A percentile compares a stretch with the other conserved stretches of the same genome.
phyloP scores from a whole-genome alignment of 1,140 invertebrate genomes.

The Drosophila grimshawi region DNA sequence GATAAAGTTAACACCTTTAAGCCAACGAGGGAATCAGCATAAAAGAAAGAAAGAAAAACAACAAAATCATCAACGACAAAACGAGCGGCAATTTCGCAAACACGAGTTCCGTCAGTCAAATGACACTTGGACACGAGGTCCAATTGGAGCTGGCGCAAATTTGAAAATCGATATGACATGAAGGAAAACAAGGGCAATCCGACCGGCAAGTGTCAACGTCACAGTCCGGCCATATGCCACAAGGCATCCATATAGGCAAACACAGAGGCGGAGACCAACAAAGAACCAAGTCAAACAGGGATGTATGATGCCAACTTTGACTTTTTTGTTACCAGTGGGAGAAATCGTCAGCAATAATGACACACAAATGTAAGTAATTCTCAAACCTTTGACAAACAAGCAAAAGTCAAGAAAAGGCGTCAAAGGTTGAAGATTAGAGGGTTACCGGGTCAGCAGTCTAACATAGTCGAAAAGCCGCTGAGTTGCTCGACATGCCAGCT shows the following conservation, averaged over 20 bases:
- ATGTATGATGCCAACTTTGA: slow-evolving; percentile 70
- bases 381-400: slow-evolving; percentile 59
- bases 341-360: slow-evolving; percentile 47
- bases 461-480: neutral
- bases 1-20: slow-evolving; percentile 81
- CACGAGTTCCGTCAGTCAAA: slow-evolving; percentile 71
- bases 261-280: neutral
- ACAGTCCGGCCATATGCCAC: slow-evolving; percentile 26
- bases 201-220: slow-evolving; percentile 41
- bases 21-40: slow-evolving; percentile 56
- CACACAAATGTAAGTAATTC: slow-evolving; percentile 66
- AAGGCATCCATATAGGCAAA: slow-evolving; percentile 23
- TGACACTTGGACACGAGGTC: slow-evolving; percentile 74
- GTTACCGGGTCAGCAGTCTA: neutral
- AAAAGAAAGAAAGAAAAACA: slow-evolving; percentile 31
- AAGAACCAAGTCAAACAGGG: slow-evolving; percentile 45
- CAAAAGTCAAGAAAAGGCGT: slow-evolving; percentile 21
- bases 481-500: slow-evolving; percentile 14
- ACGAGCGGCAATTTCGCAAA: slow-evolving; percentile 68
- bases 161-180: slow-evolving; percentile 80
- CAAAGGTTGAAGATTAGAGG: slow-evolving; percentile 28
- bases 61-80: slow-evolving; percentile 35
- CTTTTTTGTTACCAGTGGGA: slow-evolving; percentile 26
- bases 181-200: slow-evolving; percentile 65
- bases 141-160: slow-evolving; percentile 53